A percentile compares a stretch with the other conserved stretches of the same genome.
Conservation (phyloP, 2,888 invertebrate genomes). For the Agrotis puta region DNA sequence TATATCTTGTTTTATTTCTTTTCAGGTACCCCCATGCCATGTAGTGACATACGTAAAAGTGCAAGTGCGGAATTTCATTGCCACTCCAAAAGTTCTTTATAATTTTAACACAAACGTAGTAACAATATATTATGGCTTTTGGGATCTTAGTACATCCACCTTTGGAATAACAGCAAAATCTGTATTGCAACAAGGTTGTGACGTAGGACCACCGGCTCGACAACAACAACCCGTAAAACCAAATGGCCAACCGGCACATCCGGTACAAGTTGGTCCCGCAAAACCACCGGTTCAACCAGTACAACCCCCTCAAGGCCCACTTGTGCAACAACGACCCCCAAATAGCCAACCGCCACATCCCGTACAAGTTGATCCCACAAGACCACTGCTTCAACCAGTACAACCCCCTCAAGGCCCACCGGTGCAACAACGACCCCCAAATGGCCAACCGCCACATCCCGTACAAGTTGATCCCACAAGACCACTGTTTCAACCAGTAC, state of each 20-base stretch:
- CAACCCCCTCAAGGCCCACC: neutral
- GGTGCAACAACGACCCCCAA: neutral
- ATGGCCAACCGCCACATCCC: too few species aligned
- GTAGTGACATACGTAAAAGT: slow-evolving; percentile 52
- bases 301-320: neutral
- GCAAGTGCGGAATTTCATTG: slow-evolving; percentile 42
- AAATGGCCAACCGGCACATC: too few species aligned
- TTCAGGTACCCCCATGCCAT: slow-evolving; percentile 46
- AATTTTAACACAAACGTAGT: slow-evolving; percentile 33
- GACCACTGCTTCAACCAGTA: too few species aligned
- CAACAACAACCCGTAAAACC: too few species aligned
- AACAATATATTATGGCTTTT: slow-evolving; percentile 50
- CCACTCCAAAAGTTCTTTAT: slow-evolving; percentile 60
- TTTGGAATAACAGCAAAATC: slow-evolving; percentile 58
- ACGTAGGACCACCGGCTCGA: too few species aligned
- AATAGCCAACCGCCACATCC: neutral
- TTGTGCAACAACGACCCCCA: neutral
- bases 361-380: too few species aligned
- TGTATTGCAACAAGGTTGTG: slow-evolving; percentile 3
- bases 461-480: too few species aligned
- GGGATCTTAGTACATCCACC: slow-evolving; percentile 54
- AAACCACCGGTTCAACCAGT: too few species aligned
- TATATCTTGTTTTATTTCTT: slow-evolving; percentile 7
- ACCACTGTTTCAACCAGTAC: too few species aligned
- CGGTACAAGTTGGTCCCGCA: too few species aligned